Base-by-base conservation (phyloP, 1,140 invertebrate species). In the Ditylenchus dipsaci region DNA sequence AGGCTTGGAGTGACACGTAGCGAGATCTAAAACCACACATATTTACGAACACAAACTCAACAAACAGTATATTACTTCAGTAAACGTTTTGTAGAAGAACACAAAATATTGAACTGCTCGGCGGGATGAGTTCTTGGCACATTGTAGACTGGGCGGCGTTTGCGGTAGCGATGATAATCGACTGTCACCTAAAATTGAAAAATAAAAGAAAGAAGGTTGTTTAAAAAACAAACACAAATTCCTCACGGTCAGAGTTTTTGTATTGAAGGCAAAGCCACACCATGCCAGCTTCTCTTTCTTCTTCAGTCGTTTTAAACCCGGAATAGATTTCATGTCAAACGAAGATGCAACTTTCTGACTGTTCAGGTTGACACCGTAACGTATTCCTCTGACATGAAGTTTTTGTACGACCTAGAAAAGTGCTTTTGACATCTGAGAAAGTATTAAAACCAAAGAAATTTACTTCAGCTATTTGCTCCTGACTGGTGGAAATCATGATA, bases 261-360 rank as follows among this genome's bases (percentile, higher is more conserved):
- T 42, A 42, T 69, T 62, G 7, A 69, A 30, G 13, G 68, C 68
- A 23, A 57, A 63, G 59, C 68, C 68, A 67, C 68, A 69, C 68
- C 67, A 69, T 29, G 23, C 29, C 21, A 69, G 7, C 33, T 69
- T 69, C 27, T 72, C 68, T 19, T 69, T 69, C 13, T 15, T 15
- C 11, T 29, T 47, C 45, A 69, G 38, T 68, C 17, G 23, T 68
- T 67, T 66, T 29, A 64, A 13, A 21, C 38, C 27, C 15, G 21
- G 21, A 60, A 65, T 26, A 3, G 60, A 21, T 13, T 63, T 27
- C 11, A 5, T 19, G 17, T 27, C 19, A 66, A 68, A 21, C 42
- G 66, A 70, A 29, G 23, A 29, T 42, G 13, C 23, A 29, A 68
- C 30, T 68, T 68, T 68, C 0, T 67, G 33, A 29, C 19, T 21